Conservation (phyloP, 2,888 invertebrate species). For the Alentia gelatinosa region DNA sequence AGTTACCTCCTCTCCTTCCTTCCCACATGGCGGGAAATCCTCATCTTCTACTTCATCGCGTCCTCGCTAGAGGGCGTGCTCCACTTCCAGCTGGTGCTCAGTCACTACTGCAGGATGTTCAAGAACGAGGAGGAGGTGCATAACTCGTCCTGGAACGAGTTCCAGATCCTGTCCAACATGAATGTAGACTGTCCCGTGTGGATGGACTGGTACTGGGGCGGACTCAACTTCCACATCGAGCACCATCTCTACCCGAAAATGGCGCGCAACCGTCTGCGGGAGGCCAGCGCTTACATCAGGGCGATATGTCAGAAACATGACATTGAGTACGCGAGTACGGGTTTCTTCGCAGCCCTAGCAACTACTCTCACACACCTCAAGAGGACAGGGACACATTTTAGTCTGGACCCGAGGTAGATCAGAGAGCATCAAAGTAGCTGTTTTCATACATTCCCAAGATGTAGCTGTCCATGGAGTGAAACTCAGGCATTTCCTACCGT, state of each 20-base stretch:
- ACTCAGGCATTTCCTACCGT: too few relatives aligned
- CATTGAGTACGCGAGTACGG: constrained; percentile 60
- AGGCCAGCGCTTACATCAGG: constrained; percentile 56
- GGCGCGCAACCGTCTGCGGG: constrained; percentile 56
- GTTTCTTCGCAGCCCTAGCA: constrained; percentile 54
- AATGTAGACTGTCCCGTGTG: constrained; percentile 58
- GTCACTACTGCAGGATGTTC: constrained; percentile 62
- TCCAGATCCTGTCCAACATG: constrained; percentile 61
- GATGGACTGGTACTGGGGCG: constrained; percentile 64
- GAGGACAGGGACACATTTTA: constrained; percentile 53
- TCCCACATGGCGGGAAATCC: constrained; percentile 59
- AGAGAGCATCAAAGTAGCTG: too few relatives aligned
- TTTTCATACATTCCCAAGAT: background rate
- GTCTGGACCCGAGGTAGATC: constrained; percentile 50
- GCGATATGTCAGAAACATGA: constrained; percentile 59
- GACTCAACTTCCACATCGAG: constrained; percentile 63
- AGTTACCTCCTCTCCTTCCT: constrained; percentile 56
- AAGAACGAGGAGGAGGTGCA: constrained; percentile 48
- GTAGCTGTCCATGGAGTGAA: background rate
- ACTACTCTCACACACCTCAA: constrained; percentile 61
- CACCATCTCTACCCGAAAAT: constrained; percentile 62
- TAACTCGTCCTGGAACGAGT: constrained; percentile 55
- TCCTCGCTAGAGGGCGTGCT: constrained; percentile 59
- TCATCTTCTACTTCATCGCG: constrained; percentile 59
- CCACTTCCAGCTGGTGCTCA: constrained; percentile 62